phyloP scores from a whole-genome alignment of 2,888 invertebrate genomes.

The Ischnus inquisitorius region DNA sequence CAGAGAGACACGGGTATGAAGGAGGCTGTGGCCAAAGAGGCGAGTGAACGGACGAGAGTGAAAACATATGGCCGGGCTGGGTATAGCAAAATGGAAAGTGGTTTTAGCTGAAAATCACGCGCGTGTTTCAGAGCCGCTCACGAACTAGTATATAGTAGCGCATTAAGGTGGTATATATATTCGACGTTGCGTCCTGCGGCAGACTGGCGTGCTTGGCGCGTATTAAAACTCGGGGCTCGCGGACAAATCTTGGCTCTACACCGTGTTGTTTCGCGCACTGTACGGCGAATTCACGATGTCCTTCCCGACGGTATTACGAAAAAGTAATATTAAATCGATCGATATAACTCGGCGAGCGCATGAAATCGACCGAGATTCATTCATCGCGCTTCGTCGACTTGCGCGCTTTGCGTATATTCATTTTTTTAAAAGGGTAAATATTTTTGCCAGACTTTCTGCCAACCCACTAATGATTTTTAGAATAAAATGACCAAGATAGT shows the following conservation, averaged over 20 bases:
- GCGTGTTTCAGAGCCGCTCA: slow-evolving; percentile 64
- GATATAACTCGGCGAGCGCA: slow-evolving; percentile 9
- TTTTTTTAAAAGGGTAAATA: not conserved
- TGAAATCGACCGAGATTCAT: not conserved
- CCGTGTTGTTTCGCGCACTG: not conserved
- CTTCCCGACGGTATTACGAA: not conserved
- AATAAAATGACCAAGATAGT: too few species aligned
- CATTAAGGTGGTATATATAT: slow-evolving; percentile 56
- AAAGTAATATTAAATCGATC: not conserved
- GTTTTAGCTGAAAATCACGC: slow-evolving; percentile 74
- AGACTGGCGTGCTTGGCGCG: slow-evolving; percentile 37
- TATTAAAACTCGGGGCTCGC: slow-evolving; percentile 47
- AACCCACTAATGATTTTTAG: too few species aligned
- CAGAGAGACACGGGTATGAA: slow-evolving; percentile 10
- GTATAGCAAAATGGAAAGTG: slow-evolving; percentile 76
- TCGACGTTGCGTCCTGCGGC: slow-evolving; percentile 38
- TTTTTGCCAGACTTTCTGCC: not conserved
- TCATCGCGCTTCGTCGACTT: not conserved
- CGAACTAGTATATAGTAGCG: slow-evolving; percentile 58
- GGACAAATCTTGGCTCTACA: not conserved
- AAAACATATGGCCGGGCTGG: slow-evolving; percentile 75
- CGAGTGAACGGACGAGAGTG: slow-evolving; percentile 74
- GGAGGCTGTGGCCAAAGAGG: slow-evolving; percentile 54
- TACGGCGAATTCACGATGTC: not conserved
- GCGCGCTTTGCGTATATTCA: not conserved